Percentiles rank a stretch among this genome's conserved stretches.
phyloP scores from a whole-genome alignment of 2,797 vertebrate species.

The Sciurus carolinensis region DNA sequence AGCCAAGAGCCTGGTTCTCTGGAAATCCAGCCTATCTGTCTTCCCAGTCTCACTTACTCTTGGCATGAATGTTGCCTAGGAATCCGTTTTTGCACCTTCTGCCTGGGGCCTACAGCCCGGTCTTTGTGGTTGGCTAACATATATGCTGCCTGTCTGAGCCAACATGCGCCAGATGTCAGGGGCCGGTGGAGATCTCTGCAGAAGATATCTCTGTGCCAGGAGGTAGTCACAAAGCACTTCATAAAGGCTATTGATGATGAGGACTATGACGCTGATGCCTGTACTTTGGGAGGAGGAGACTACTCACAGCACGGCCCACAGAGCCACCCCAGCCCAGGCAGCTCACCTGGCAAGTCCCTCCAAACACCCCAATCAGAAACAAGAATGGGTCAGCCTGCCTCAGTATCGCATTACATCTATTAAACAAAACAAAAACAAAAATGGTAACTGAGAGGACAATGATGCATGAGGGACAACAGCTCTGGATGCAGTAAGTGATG shows the following conservation, averaged over 20 bases:
- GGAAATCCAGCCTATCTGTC: background rate
- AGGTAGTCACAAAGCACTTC: conserved; percentile 64
- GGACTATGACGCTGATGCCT: conserved; percentile 12
- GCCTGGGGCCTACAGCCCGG: conserved; percentile 39
- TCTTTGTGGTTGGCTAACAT: background rate
- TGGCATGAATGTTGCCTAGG: conserved; percentile 70
- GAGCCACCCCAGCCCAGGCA: too few relatives aligned
- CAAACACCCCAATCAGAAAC: background rate
- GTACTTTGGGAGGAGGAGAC: background rate
- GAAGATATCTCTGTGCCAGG: background rate
- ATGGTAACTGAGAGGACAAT: background rate
- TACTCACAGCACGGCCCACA: background rate
- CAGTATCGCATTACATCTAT: too few relatives aligned
- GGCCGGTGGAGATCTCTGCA: conserved; percentile 3
- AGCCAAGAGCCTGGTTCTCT: background rate
- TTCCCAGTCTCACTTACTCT: background rate
- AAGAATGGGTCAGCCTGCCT: background rate
- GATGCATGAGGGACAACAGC: background rate
- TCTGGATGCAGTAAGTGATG: background rate
- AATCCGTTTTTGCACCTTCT: background rate
- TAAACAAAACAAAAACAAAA: background rate
- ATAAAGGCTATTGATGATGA: conserved; percentile 82
- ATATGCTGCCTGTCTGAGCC: conserved; percentile 10
- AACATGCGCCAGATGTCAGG: conserved; percentile 10
- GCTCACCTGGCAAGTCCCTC: background rate